Conservation (phyloP, 2,888 invertebrate species). For the Charanyca ferruginea region DNA sequence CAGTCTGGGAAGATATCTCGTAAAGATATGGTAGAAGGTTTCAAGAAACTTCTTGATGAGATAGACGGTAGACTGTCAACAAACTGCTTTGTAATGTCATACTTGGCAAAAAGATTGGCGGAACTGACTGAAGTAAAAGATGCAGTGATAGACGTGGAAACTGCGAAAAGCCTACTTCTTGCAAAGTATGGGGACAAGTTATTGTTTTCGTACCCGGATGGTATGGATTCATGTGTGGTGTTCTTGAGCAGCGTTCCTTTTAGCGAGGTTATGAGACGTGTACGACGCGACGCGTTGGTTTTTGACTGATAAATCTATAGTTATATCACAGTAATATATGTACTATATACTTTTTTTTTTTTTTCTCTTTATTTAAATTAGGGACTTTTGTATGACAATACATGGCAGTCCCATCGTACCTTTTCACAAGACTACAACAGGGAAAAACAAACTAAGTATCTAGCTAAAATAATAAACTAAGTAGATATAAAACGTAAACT, state of each 20-base stretch:
- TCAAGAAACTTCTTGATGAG: conserved; percentile 33
- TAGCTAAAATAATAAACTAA: too few relatives aligned
- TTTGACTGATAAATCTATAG: neutral
- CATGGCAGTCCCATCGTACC: too few relatives aligned
- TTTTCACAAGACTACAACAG: too few relatives aligned
- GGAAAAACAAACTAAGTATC: too few relatives aligned
- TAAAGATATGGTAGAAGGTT: conserved; percentile 4
- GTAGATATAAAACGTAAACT: too few relatives aligned
- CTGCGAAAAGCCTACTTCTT: conserved; percentile 28
- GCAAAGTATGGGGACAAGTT: conserved; percentile 27
- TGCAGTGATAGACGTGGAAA: conserved; percentile 28
- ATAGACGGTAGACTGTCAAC: conserved; percentile 17
- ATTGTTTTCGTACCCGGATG: conserved; percentile 38
- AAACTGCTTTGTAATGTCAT: conserved; percentile 9
- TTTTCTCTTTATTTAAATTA: too few relatives aligned
- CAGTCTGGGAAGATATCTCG: conserved; percentile 3
- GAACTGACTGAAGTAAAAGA: conserved; percentile 22
- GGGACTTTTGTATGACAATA: too few relatives aligned
- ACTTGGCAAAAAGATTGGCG: conserved; percentile 23
- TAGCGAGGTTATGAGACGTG: conserved; percentile 33
- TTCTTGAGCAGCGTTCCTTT: conserved; percentile 40
- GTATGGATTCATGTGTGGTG: conserved; percentile 27
- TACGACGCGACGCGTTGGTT: conserved; percentile 7
- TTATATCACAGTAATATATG: too few relatives aligned
- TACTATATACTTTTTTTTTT: too few relatives aligned